Percentiles rank a stretch among this genome's conserved stretches.
These are phyloP conservation scores for Sarcophaga caerulescens DNA, from an alignment of 2,888 invertebrate species.

Conservation along the genomic window DNA sequence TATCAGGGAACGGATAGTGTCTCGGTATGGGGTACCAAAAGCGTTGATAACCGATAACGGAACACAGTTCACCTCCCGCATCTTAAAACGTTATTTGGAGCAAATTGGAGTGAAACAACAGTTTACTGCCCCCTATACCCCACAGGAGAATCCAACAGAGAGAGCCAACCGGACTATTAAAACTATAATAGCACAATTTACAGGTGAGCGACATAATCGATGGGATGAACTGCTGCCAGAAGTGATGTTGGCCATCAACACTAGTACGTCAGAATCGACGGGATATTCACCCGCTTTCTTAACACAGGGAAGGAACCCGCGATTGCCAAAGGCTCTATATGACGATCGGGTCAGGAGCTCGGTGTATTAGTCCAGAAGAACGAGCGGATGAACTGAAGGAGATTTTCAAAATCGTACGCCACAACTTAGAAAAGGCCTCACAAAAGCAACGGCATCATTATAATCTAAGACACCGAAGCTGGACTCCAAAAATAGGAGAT, in stretches of 20 bases:
- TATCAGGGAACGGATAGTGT: background rate
- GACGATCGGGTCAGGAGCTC: slow-evolving; percentile 23
- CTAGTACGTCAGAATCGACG: slow-evolving; percentile 10
- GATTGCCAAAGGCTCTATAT: slow-evolving; percentile 25
- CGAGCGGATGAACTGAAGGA: slow-evolving; percentile 10
- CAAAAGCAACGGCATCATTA: slow-evolving; percentile 7
- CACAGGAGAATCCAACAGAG: slow-evolving; percentile 31
- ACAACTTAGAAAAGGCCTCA: background rate
- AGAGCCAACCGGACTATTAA: slow-evolving; percentile 23
- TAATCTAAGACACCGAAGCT: slow-evolving; percentile 8
- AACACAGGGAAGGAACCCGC: slow-evolving; percentile 29
- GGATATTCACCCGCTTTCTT: slow-evolving; percentile 32
- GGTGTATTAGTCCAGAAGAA: background rate
- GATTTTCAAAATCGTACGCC: slow-evolving; percentile 12
- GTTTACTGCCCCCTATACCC: slow-evolving; percentile 32
- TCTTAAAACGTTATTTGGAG: background rate
- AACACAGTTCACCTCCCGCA: slow-evolving; percentile 30
- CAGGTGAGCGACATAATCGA: background rate
- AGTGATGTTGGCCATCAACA: slow-evolving; percentile 26
- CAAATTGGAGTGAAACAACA: slow-evolving; percentile 8
- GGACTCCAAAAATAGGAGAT: slow-evolving; percentile 17
- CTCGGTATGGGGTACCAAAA: slow-evolving; percentile 21
- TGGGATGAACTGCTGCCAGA: slow-evolving; percentile 30
- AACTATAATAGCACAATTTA: slow-evolving; percentile 28
- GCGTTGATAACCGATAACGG: slow-evolving; percentile 42